phyloP scores from a whole-genome alignment of 2,797 vertebrate genomes.

The Xiphorhynchus erythropygius region DNA sequence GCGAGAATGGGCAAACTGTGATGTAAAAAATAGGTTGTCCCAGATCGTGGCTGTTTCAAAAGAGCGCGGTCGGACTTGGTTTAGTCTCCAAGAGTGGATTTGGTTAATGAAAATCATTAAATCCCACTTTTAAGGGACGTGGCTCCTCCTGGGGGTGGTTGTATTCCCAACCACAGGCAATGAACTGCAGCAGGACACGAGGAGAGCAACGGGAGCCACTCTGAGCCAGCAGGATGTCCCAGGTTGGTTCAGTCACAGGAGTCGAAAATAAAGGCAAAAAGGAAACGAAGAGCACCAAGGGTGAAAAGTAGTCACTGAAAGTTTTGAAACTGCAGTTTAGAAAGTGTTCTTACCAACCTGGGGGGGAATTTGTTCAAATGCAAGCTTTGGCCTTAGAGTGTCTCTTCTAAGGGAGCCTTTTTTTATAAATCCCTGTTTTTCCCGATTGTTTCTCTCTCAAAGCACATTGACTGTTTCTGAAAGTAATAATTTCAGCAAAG shows the following conservation, averaged over 20 bases:
- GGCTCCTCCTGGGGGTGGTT: not conserved
- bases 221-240: not conserved
- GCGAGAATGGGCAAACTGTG: not conserved
- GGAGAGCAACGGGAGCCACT: rapidly evolving
- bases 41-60: not conserved
- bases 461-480: not conserved
- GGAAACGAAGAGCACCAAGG: not conserved
- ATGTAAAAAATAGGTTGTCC: not conserved
- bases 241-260: not conserved
- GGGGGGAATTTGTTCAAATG: not conserved
- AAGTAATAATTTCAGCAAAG: not conserved
- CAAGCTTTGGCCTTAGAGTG: not conserved
- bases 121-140: not conserved
- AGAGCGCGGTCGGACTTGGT: not conserved
- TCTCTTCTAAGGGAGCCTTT: not conserved
- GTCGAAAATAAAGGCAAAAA: not conserved
- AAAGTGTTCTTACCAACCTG: not conserved
- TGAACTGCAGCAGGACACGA: not conserved
- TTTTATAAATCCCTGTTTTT: not conserved
- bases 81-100: not conserved
- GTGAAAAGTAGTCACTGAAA: not conserved
- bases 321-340: not conserved
- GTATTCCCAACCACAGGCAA: not conserved
- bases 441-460: not conserved
- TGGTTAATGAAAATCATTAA: not conserved